These are phyloP conservation scores for Erinaceus europaeus DNA, from an alignment of 2,113 vertebrate species.

Conservation along the genomic window DNA sequence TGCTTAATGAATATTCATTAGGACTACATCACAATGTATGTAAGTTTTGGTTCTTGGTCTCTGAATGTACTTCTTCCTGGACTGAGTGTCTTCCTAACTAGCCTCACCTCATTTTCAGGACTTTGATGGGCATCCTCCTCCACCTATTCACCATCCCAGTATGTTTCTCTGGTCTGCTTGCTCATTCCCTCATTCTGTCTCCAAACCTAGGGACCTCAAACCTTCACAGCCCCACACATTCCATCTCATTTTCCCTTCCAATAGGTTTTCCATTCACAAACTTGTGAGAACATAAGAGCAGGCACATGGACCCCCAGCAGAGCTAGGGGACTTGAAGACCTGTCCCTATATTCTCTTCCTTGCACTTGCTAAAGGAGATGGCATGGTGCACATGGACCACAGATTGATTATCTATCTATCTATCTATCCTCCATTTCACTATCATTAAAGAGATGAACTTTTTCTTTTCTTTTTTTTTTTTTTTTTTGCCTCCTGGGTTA, in stretches of 20 bases:
- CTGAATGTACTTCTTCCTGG: background rate
- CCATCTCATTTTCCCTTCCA: background rate
- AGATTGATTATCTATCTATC: too few relatives aligned
- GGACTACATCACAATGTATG: background rate
- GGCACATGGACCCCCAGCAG: background rate
- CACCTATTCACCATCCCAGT: too few relatives aligned
- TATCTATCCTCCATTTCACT: too few relatives aligned
- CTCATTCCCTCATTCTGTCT: background rate
- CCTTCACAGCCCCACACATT: background rate
- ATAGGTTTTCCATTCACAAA: background rate
- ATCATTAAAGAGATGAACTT: too few relatives aligned
- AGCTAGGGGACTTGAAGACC: background rate
- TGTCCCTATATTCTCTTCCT: background rate
- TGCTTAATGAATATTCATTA: conserved; percentile 39
- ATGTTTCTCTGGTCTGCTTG: background rate
- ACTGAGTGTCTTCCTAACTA: background rate
- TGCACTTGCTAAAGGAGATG: background rate
- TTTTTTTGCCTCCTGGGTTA: too few relatives aligned
- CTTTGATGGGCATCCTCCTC: background rate
- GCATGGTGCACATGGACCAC: too few relatives aligned
- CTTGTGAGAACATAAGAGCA: background rate
- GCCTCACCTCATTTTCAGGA: background rate
- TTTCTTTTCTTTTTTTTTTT: too few relatives aligned
- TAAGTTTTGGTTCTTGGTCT: conserved; percentile 6
- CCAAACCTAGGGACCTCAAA: background rate